Conservation (phyloP, 2,113 vertebrate genomes). For the Vulpes vulpes region DNA sequence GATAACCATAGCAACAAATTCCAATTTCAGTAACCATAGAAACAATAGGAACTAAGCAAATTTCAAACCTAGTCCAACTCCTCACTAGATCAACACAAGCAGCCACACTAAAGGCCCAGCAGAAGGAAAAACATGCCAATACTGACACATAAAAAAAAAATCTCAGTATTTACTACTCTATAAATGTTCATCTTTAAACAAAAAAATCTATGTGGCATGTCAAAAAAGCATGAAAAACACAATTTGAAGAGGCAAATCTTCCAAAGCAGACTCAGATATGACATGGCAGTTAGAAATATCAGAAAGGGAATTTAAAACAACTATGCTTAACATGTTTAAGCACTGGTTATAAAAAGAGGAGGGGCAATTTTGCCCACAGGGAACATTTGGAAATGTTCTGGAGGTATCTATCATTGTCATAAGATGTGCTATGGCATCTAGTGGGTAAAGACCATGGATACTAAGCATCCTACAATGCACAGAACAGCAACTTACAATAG, state of each 20-base stretch:
- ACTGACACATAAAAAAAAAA: constrained; percentile 36
- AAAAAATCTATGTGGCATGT: background rate
- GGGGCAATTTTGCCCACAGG: constrained; percentile 23
- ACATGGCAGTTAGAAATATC: constrained; percentile 2
- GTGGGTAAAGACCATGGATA: constrained; percentile 7
- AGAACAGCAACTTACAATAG: background rate
- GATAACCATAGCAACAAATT: constrained; percentile 80
- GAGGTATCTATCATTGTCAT: constrained; percentile 14
- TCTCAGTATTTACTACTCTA: background rate
- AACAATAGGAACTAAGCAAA: constrained; percentile 73
- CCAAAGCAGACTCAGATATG: background rate
- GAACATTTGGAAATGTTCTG: constrained; percentile 55
- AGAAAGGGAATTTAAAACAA: constrained; percentile 64
- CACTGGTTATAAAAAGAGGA: constrained; percentile 29
- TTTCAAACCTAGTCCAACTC: constrained; percentile 69
- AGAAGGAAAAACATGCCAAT: constrained; percentile 54
- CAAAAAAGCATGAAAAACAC: background rate
- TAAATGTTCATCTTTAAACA: constrained; percentile 43
- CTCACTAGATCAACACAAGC: constrained; percentile 65
- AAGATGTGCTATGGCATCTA: constrained; percentile 30
- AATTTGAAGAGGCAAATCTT: constrained; percentile 52
- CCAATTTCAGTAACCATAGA: constrained; percentile 71
- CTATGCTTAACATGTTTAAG: constrained; percentile 58
- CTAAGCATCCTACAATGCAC: constrained; percentile 31
- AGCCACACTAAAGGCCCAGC: constrained; percentile 32